phyloP scores from a whole-genome alignment of 2,797 vertebrate species.

The Triplophysa yarkandensis region DNA sequence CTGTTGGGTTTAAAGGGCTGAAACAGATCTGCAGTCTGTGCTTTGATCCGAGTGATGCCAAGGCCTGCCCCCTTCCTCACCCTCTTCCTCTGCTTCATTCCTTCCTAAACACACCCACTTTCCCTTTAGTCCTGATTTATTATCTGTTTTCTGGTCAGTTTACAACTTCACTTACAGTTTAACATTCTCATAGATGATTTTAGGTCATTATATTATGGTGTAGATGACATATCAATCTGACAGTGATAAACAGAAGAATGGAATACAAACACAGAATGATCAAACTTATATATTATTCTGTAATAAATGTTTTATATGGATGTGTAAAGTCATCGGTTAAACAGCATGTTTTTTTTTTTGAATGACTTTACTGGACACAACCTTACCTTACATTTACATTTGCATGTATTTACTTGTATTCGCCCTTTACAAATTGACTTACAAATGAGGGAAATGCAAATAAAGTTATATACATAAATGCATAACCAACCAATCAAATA shows the following conservation, averaged over 20 bases:
- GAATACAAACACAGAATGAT: background rate
- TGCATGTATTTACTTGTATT: slow-evolving; percentile 32
- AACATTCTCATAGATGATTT: background rate
- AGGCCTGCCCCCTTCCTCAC: slow-evolving; percentile 23
- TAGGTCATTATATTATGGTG: background rate
- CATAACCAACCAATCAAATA: background rate
- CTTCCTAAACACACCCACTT: slow-evolving; percentile 50
- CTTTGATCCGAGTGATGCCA: slow-evolving; percentile 41
- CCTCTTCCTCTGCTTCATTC: slow-evolving; percentile 38
- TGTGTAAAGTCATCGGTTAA: too few species aligned
- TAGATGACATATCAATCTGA: background rate
- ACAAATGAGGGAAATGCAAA: slow-evolving; percentile 33
- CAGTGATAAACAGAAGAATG: background rate
- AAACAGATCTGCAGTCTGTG: slow-evolving; percentile 35
- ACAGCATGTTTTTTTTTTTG: too few species aligned
- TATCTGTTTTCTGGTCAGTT: background rate
- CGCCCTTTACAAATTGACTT: background rate
- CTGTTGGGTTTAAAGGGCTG: slow-evolving; percentile 2
- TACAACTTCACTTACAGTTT: background rate
- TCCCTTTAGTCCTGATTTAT: slow-evolving; percentile 11
- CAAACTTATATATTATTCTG: background rate
- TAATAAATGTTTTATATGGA: too few species aligned
- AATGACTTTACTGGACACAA: background rate
- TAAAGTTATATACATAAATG: background rate
- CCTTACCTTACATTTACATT: slow-evolving; percentile 21